phyloP scores from a whole-genome alignment of 2,113 vertebrate species.

The Mesocricetus auratus region DNA sequence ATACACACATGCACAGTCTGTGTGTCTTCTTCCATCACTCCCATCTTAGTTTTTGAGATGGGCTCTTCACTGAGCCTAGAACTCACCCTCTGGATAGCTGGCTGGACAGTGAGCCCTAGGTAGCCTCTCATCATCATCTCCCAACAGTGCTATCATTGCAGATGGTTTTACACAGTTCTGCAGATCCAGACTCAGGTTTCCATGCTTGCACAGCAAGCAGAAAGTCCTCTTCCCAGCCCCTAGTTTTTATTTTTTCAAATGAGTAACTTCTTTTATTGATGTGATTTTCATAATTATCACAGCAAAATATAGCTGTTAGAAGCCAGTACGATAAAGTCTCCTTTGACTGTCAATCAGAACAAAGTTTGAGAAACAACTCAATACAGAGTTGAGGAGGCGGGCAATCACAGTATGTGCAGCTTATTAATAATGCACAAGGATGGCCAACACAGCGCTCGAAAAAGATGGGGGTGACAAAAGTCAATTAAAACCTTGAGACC shows the following conservation, averaged over 20 bases:
- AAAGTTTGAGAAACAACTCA: constrained; percentile 68
- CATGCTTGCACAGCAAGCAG: not conserved
- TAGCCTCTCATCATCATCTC: not conserved
- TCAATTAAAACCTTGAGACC: constrained; percentile 77
- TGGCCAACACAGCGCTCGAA: constrained; percentile 38
- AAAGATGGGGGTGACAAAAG: constrained; percentile 71
- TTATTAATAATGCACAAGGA: constrained; percentile 64
- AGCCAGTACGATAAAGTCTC: constrained; percentile 59
- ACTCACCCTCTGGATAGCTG: not conserved
- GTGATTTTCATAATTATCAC: constrained; percentile 61
- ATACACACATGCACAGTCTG: no score
- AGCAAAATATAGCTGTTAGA: constrained; percentile 56
- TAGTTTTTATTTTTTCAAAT: not conserved
- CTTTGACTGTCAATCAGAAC: constrained; percentile 69
- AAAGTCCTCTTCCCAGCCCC: not conserved
- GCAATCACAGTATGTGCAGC: not conserved
- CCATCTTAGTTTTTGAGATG: no score
- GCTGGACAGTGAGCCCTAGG: not conserved
- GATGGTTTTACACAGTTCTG: not conserved
- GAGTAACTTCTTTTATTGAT: constrained; percentile 41
- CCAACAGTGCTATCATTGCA: no score
- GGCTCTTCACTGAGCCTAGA: not conserved
- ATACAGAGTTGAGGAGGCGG: not conserved
- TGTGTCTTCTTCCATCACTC: no score
- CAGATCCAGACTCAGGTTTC: not conserved